Evolutionary conservation across 1,140 invertebrate species (phyloP), one percentile per base, ranked within the genome.

Genomic region (Acyrthosiphon pisum): DNA sequence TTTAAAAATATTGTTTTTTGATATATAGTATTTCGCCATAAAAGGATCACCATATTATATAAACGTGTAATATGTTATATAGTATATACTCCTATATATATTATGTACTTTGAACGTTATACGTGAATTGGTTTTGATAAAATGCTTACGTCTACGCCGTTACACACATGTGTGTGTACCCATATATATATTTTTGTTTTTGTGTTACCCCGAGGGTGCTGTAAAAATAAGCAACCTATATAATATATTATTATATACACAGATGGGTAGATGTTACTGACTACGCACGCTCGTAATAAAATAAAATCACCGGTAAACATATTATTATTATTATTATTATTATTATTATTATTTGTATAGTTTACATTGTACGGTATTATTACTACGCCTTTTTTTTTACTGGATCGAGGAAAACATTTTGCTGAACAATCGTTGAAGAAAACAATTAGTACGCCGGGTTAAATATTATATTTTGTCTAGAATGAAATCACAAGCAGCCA

Each of bases 161-260:
- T 68, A 68, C 18, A n/a, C 30, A 68, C 60, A 68, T n/a, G 30
- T 14, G 60, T 14, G 14, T 18, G 60, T n/a, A 76, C 30, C n/a
- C n/a, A 18, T 35, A 76, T n/a, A 76, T 11, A n/a, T 68, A 68
- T 68, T 76, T 76, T n/a, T n/a, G 30, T n/a, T 76, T 76, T n/a
- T 4, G 9, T 60, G 56, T 60, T n/a, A 18, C 60, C 60, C 60
- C 60, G 60, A 76, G n/a, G 60, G 60, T 76, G 60, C 60, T 76
- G 60, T 76, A n/a, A n/a, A 76, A 76, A 76, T n/a, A n/a, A 76
- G 60, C 60, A n/a, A 76, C 60, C 30, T 76, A 76, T n/a, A n/a
- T n/a, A 18, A 76, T n/a, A n/a, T n/a, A 18, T 76, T 60, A 60
- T 60, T n/a, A n/a, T 68, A 68, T 30, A 30, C 60, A 30, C 30